Evolutionary conservation across 2,888 invertebrate genomes (phyloP), one percentile per base, ranked within the genome.

Genomic region (Hydroisotoma schaefferi): DNA sequence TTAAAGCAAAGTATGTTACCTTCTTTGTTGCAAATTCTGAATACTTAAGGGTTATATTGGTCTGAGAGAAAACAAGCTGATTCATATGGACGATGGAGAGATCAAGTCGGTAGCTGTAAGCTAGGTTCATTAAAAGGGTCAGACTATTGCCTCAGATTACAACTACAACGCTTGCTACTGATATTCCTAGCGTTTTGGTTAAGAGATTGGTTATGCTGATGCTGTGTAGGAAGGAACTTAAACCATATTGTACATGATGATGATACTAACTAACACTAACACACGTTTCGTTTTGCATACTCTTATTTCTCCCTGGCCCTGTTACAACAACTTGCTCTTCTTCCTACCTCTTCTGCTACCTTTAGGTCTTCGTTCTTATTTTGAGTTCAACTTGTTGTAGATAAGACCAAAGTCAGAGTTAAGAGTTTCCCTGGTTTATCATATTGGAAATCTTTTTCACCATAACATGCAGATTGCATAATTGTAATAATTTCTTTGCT

Each of bases 41-140:
- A n/a, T n/a, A 33, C 33, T 33, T 33, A 15, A 33, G 15, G 33
- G 8, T 33, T 33, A 10, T 15, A 33, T 33, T 33, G 8, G 15
- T 15, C 33, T 33, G 46, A 46, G 25, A 23, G 46, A 3, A 22
- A 23, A 46, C 23, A 46, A 46, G 46, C 25, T 20, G 25, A 10
- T 25, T 46, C 20, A 46, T 46, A 46, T 46, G n/a, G n/a, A n/a
- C 46, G 46, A 46, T 46, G 46, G 46, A 46, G 46, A 46, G n/a
- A n/a, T n/a, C n/a, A n/a, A n/a, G n/a, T n/a, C n/a, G n/a, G n/a
- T n/a, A n/a, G n/a, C n/a, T n/a, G n/a, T 46, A 22, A 23, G 46
- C 40, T 4, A 25, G 46, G 23, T 46, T 46, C 46, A 46, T 46
- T 46, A 46, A n/a, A n/a, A 46, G 46, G 46, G 46, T 46, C 46